Evolutionary conservation across 2,888 invertebrate genomes (phyloP).

Genomic region (Nephrotoma guestfalica): DNA sequence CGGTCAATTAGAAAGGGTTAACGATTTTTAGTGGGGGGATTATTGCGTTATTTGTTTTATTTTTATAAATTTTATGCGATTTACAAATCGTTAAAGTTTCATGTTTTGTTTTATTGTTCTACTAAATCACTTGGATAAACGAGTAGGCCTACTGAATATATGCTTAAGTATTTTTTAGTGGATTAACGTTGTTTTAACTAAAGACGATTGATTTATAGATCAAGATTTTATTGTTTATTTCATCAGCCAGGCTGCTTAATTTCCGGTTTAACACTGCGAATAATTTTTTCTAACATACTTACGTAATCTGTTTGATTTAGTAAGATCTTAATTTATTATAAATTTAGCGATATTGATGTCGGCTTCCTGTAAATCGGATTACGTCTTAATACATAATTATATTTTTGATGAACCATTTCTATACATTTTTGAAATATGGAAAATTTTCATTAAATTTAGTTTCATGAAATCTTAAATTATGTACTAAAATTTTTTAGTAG

Average conservation of each 20-base stretch:
- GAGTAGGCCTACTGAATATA: background rate
- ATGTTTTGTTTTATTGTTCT: background rate
- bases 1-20: background rate
- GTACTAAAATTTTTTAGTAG: no score
- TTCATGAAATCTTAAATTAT: no score
- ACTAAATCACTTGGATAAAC: background rate
- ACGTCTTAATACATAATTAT: no score
- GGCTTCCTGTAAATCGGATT: no score
- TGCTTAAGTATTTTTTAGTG: background rate
- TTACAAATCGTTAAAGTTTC: background rate
- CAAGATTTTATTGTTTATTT: background rate
- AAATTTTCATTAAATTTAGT: no score
- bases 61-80: background rate
- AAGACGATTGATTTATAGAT: background rate
- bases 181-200: background rate
- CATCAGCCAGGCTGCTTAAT: background rate
- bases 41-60: background rate
- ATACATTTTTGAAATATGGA: no score
- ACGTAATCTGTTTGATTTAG: no score
- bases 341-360: no score
- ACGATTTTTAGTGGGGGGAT: background rate
- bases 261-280: background rate
- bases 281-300: no score
- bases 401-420: no score
- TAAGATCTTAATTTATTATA: no score